A percentile compares a stretch with the other conserved stretches of the same genome.
Conservation (phyloP, 2,113 vertebrate genomes). For the Columba livia region DNA sequence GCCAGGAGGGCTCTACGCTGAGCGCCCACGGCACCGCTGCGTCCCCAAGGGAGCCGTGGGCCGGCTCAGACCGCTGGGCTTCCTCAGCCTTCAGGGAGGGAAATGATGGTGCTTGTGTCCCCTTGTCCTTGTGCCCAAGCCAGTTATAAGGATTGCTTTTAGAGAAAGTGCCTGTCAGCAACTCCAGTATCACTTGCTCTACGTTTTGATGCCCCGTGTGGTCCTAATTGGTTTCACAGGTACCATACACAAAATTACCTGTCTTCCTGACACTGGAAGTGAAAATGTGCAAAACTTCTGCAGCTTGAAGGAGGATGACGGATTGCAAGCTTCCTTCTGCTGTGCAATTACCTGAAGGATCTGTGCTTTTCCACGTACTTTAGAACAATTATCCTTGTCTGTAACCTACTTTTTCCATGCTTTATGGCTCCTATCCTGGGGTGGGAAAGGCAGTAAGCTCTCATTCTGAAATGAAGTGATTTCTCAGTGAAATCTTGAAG, state of each 20-base stretch:
- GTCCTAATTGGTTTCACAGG: constrained; percentile 2
- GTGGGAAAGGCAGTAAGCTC: not conserved
- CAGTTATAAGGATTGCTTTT: not conserved
- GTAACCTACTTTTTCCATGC: not conserved
- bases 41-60: rapidly evolving
- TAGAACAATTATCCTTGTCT: not conserved
- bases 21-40: too few species aligned
- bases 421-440: not conserved
- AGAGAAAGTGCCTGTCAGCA: constrained; percentile 18
- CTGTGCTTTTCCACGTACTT: not conserved
- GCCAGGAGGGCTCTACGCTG: rapidly evolving
- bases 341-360: not conserved
- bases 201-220: not conserved
- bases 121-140: not conserved
- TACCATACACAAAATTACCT: not conserved
- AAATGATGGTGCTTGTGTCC: rapidly evolving
- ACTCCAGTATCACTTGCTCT: not conserved
- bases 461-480: not conserved
- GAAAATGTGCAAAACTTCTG: not conserved
- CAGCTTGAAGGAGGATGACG: not conserved
- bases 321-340: not conserved
- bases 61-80: rapidly evolving
- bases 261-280: not conserved
- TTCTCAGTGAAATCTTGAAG: not conserved
- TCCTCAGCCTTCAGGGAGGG: rapidly evolving